These are phyloP conservation scores for Macroramphosus scolopax DNA, from an alignment of 2,797 vertebrate species.

Conservation along the genomic window DNA sequence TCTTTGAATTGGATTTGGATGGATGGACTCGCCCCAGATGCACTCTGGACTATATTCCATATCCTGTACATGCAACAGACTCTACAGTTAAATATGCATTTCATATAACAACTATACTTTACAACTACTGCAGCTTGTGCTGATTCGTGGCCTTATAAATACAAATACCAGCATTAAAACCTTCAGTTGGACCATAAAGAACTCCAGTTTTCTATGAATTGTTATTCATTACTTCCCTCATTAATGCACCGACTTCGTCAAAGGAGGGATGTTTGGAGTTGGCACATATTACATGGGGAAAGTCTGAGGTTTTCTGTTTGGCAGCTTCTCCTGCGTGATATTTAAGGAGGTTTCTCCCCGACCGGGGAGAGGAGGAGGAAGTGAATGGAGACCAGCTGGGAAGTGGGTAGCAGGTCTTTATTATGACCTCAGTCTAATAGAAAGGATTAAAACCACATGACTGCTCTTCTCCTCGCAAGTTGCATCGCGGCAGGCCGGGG, in stretches of 20 bases:
- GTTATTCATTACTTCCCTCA: too few relatives aligned
- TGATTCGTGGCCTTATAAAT: too few relatives aligned
- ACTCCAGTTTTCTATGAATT: not conserved
- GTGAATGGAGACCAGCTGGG: constrained; percentile 58
- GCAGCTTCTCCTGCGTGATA: constrained; percentile 19
- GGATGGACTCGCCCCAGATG: too few relatives aligned
- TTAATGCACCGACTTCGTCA: not conserved
- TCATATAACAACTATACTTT: constrained; percentile 9
- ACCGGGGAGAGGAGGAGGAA: constrained; percentile 18
- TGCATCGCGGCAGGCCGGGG: not conserved
- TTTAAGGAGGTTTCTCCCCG: constrained; percentile 29
- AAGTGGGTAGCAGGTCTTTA: constrained; percentile 50
- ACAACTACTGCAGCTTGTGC: not conserved
- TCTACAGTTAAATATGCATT: too few relatives aligned
- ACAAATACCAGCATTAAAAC: too few relatives aligned
- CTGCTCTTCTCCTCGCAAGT: constrained; percentile 32
- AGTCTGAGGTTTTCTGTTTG: constrained; percentile 21
- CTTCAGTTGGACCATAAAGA: not conserved
- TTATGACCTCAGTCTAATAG: constrained; percentile 56
- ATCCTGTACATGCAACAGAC: too few relatives aligned
- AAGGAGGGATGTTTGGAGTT: constrained; percentile 10
- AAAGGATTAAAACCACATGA: constrained; percentile 70
- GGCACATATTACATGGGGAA: not conserved
- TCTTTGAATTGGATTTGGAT: too few relatives aligned
- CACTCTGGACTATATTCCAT: too few relatives aligned